Percentiles rank a stretch among this genome's conserved stretches.
These are phyloP conservation scores for Pygmarrhopalites habei DNA, from an alignment of 1,140 invertebrate genomes.

Conservation along the genomic window DNA sequence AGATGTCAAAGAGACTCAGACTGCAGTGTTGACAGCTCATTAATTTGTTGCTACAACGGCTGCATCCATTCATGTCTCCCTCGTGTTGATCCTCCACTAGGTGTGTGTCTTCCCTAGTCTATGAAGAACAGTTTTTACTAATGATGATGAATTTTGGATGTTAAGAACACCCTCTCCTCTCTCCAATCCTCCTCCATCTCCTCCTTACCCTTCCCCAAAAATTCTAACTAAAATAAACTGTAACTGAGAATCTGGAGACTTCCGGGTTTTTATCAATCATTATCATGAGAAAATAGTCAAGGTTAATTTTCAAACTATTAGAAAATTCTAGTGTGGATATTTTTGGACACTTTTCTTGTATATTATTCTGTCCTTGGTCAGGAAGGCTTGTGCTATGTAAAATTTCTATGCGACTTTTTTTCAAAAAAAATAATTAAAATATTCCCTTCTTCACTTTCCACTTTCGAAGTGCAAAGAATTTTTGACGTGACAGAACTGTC, in stretches of 20 bases:
- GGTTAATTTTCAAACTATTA: too few relatives aligned
- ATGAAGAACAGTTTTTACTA: too few relatives aligned
- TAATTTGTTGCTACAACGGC: constrained; percentile 30
- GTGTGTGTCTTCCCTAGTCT: constrained; percentile 15
- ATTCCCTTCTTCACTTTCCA: too few relatives aligned
- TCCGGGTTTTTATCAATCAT: not conserved
- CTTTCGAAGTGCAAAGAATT: too few relatives aligned
- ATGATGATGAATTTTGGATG: not conserved
- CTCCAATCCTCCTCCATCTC: not conserved
- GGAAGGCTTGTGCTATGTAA: too few relatives aligned
- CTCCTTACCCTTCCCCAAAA: not conserved
- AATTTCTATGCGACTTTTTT: too few relatives aligned
- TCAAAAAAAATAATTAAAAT: too few relatives aligned
- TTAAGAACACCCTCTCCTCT: not conserved
- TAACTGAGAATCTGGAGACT: not conserved
- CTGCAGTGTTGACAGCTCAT: constrained; percentile 13
- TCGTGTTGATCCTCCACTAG: constrained; percentile 22
- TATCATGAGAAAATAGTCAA: not conserved
- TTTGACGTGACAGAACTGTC: too few relatives aligned
- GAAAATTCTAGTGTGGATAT: too few relatives aligned
- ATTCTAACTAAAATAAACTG: not conserved
- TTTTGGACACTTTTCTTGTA: too few relatives aligned
- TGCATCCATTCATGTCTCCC: constrained; percentile 29
- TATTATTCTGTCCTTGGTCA: too few relatives aligned
- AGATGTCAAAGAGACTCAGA: constrained; percentile 21